Percentiles rank a stretch among this genome's conserved stretches.
Conservation (phyloP, 2,888 invertebrate species). For the Scrobipalpa costella region DNA sequence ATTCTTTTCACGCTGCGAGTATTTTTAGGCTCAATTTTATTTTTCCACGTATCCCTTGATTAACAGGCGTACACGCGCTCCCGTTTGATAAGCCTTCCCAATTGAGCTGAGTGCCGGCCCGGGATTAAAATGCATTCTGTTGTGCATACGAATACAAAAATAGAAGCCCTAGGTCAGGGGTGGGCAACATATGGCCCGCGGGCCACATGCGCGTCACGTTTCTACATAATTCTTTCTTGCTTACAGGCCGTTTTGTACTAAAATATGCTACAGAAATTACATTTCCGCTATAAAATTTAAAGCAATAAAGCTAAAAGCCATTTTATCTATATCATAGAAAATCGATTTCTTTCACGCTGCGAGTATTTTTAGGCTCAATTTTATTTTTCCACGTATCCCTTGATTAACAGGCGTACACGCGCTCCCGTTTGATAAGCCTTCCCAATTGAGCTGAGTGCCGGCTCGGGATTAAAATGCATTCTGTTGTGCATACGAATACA, state of each 20-base stretch:
- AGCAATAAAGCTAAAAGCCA: too few species aligned
- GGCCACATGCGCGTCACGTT: too few species aligned
- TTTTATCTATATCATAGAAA: background rate
- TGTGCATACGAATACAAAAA: slow-evolving; percentile 17
- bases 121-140: slow-evolving; percentile 64
- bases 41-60: slow-evolving; percentile 47
- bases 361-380: slow-evolving; percentile 26
- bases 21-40: slow-evolving; percentile 36
- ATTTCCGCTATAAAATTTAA: too few species aligned
- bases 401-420: slow-evolving; percentile 61
- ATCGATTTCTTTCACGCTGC: background rate
- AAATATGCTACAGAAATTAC: too few species aligned
- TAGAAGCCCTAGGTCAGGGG: slow-evolving; percentile 8
- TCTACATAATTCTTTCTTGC: too few species aligned
- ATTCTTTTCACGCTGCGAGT: background rate
- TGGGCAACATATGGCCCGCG: too few species aligned
- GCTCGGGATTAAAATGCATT: slow-evolving; percentile 60
- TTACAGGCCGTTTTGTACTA: too few species aligned
- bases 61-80: slow-evolving; percentile 56
- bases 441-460: slow-evolving; percentile 61
- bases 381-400: slow-evolving; percentile 45
- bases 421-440: slow-evolving; percentile 51
- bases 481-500: slow-evolving; percentile 36
- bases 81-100: slow-evolving; percentile 55
- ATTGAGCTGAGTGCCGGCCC: slow-evolving; percentile 57